These are phyloP conservation scores for Chamaea fasciata DNA, from an alignment of 2,113 vertebrate species.

Conservation along the genomic window DNA sequence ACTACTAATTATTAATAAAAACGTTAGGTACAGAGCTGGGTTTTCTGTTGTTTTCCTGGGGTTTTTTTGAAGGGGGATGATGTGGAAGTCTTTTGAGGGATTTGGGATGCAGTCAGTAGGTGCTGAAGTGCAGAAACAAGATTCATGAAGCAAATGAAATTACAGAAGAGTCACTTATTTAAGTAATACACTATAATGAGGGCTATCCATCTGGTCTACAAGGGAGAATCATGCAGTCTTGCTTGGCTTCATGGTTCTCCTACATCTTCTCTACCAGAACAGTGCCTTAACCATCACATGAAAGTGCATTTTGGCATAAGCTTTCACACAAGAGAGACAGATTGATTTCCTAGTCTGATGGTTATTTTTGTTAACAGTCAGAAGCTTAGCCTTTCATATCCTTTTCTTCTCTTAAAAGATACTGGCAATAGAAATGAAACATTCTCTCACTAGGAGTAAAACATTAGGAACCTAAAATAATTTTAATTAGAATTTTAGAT, in stretches of 20 bases:
- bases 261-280: neutral
- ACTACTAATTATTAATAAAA: neutral
- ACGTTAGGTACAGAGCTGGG: neutral
- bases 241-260: neutral
- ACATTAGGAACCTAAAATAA: neutral
- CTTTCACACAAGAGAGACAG: neutral
- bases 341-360: neutral
- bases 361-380: conserved; percentile 1
- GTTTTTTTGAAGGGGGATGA: neutral
- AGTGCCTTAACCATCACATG: neutral
- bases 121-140: neutral
- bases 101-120: neutral
- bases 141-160: neutral
- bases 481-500: neutral
- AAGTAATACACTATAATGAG: neutral
- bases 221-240: neutral
- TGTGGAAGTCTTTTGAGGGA: neutral
- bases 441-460: neutral
- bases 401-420: neutral
- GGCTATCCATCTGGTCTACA: neutral
- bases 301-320: neutral
- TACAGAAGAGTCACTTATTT: neutral
- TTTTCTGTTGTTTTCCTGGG: neutral
- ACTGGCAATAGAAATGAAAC: neutral
- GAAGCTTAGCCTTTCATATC: neutral